phyloP scores from a whole-genome alignment of 2,888 invertebrate species.

The Spodoptera exigua region DNA sequence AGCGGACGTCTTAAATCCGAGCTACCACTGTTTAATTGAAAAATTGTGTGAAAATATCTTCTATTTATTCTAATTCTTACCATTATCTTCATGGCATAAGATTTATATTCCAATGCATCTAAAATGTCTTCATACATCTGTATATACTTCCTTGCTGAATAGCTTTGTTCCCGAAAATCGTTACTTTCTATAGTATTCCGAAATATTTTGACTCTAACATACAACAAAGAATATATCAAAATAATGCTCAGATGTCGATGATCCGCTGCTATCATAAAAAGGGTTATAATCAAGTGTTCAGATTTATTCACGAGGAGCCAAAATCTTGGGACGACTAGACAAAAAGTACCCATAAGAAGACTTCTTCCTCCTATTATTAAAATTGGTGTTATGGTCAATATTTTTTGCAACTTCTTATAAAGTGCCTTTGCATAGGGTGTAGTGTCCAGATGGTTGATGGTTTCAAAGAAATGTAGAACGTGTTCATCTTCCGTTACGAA shows the following conservation, averaged over 20 bases:
- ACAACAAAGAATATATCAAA: not conserved
- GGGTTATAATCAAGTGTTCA: not conserved
- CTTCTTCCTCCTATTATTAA: not conserved
- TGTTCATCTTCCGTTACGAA: not conserved
- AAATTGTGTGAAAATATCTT: not conserved
- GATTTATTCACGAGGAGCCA: not conserved
- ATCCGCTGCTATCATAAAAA: not conserved
- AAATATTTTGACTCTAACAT: not conserved
- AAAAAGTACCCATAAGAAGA: not conserved
- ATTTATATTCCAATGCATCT: not conserved
- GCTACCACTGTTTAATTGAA: not conserved
- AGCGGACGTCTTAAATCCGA: not conserved
- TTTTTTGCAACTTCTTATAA: not conserved
- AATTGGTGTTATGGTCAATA: not conserved
- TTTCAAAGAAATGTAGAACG: not conserved
- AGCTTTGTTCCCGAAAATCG: not conserved
- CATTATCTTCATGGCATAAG: not conserved
- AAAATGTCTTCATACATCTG: conserved; percentile 2
- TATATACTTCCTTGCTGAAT: not conserved
- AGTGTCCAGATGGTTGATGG: not conserved
- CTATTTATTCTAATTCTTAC: not conserved
- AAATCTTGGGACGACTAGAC: not conserved
- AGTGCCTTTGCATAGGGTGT: not conserved
- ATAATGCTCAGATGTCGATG: not conserved
- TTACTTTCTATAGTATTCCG: not conserved